Evolutionary conservation across 2,113 vertebrate species (phyloP), one percentile per base, ranked within the genome.

Genomic region (Hepsetus odoe): DNA sequence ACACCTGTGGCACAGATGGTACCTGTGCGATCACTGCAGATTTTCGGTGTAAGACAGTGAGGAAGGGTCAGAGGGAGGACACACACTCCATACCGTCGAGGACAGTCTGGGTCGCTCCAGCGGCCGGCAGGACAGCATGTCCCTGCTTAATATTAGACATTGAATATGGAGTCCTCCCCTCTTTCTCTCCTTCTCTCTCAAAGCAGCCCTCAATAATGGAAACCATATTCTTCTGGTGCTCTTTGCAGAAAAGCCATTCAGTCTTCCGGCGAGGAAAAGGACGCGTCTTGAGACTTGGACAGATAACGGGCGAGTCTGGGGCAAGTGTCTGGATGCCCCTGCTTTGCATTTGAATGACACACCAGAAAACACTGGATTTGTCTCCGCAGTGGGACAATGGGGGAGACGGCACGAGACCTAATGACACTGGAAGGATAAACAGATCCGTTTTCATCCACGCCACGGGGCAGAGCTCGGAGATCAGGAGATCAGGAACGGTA

Each of bases 321-420:
- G 74, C 74, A 84, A 86, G 85, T 68, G 74, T 55, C 77, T 80
- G 74, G 76, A 79, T 74, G 76, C 44, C 76, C 82, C 84, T 83
- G 79, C 71, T 83, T 86, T 84, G 80, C 85, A 84, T 84, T 68
- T 84, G 74, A 82, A 84, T 84, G 72, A 71, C 77, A 71, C 69
- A 75, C 61, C 53, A 55, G 65, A 71, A 77, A 75, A 74, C 42
- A 5, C 61, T 77, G 66, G 66, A 58, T 75, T 65, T 77, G 74
- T 74, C 49, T 24, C 22, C 46, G 66, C 56, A 61, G 38, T 59
- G 51, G 77, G 65, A 82, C 61, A 73, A 59, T 62, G 65, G 58
- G n/a, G 42, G 49, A 75, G 49, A 74, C 35, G 32, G 42, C 69
- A 75, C 76, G 75, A 73, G 68, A 49, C 65, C 51, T 66, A 35